Evolutionary conservation across 2,888 invertebrate genomes (phyloP).

Genomic region (Acholoe squamosa): DNA sequence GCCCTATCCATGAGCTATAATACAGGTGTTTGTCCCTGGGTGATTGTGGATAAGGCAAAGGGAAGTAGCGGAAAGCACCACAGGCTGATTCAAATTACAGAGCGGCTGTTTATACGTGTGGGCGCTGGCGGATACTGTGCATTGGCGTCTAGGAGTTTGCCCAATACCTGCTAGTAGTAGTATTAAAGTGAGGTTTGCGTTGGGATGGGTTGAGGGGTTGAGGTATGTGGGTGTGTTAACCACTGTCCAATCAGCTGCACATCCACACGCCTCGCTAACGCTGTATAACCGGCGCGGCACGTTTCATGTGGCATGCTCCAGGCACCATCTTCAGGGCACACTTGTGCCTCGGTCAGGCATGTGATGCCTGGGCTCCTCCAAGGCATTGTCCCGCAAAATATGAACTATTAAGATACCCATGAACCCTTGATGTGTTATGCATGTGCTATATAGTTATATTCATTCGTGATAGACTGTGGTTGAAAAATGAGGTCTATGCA

Average conservation of each 20-base stretch:
- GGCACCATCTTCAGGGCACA: conserved; percentile 23
- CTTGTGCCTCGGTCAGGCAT: conserved; percentile 47
- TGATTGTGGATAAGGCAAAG: not conserved
- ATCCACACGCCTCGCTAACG: conserved; percentile 46
- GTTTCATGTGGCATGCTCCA: not conserved
- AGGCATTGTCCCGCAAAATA: not conserved
- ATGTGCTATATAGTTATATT: no score
- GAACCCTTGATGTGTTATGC: no score
- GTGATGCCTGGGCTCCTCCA: conserved; percentile 21
- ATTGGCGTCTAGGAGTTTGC: not conserved
- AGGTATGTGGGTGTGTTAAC: not conserved
- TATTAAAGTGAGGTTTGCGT: not conserved
- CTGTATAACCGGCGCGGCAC: conserved; percentile 17
- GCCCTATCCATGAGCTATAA: no score
- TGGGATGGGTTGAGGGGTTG: not conserved
- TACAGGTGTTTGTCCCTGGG: not conserved
- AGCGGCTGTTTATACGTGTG: conserved; percentile 2
- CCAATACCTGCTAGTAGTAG: not conserved
- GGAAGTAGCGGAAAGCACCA: not conserved
- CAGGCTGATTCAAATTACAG: conserved; percentile 12
- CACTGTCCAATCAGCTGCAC: conserved; percentile 42
- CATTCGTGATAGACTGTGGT: no score
- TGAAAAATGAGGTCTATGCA: no score
- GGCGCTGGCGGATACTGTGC: not conserved
- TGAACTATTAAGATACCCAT: no score